Evolutionary conservation across 2,797 vertebrate species (phyloP), one percentile per base, ranked within the genome.

Genomic region (Lates japonicus): DNA sequence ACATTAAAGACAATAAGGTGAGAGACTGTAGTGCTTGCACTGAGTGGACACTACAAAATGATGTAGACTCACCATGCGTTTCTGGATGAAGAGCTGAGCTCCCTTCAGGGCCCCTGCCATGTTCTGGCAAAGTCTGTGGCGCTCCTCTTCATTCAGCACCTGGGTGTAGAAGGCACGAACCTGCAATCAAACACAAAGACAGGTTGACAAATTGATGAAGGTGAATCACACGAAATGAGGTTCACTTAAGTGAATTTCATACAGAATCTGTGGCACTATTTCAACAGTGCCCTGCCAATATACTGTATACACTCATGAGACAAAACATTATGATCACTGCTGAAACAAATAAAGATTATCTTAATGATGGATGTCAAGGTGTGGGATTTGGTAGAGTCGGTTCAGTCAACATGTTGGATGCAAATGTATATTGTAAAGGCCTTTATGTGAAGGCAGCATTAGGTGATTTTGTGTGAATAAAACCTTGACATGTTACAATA

Each of bases 61-160:
- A 41, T 8, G 57, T 14, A 0, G 61, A 94, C 97, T 96, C 92
- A 98, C 98, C 88, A 94, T 95, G 91, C 97, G 96, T 80, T 96
- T 96, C 88, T 99, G 98, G 91, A 99, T 98, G 91, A 99, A 99
- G 14, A 95, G 88, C 17, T 99, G 98, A 0, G 98, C 96, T 13
- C 90, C 97, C 75, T 97, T 98, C 39, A 99, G 93, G 3, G 93
- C 90, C 0, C 94, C 90, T 0, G 98, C 98, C 22, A 99, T 84
- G 88, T 99, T 99, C 84, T 96, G 92, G 39, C 97, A 97, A 35
- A 99, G 94, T 49, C 97, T 96, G 71, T 93, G 93, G 2, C 97
- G 94, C 84, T 99, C 90, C 0, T 95, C 96, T 6, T 97, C 96
- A 0, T 93, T 97, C 91, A 99, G 93, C 33, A 99, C 97, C 20